Evolutionary conservation across 2,888 invertebrate genomes (phyloP), one percentile per base, ranked within the genome.

Genomic region (Harpagoxenus sublaevis): DNA sequence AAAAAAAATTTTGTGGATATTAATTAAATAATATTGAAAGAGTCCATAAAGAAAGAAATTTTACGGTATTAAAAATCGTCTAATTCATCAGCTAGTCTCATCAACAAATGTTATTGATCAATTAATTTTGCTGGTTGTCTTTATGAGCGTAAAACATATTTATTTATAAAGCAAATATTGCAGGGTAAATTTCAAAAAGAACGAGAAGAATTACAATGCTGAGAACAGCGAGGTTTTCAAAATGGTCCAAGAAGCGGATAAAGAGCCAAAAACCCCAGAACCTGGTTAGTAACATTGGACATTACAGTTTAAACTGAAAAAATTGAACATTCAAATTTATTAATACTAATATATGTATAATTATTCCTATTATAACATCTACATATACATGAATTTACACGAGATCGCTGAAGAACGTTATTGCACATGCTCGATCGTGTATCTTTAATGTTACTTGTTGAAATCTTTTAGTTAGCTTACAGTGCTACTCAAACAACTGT

Each of bases 151-250:
- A 15, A 63, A 51, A 55, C n/a, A 42, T 1, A 39, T 53, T 65
- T n/a, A 23, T 28, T 68, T 18, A 55, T 60, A 8, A 65, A 15
- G 31, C 55, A 5, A 62, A 63, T n/a, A 35, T 94, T 95, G 60
- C 96, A 99, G 99, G 92, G 98, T 99, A 51, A 99, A 99, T 96
- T 99, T 99, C 96, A 99, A 98, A 97, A 98, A 98, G 95, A 98
- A 98, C 95, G 98, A 98, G 95, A 98, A 97, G 95, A 97, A 97
- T 89, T 98, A 98, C 96, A 97, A 98, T 94, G 96, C 97, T 83
- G 97, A 97, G 91, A 98, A 98, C 94, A 98, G 98, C 94, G 98
- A 98, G 92, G 98, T 98, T 55, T 97, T 98, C 95, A 98, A 98
- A 95, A 98, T 98, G 96, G 96, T 98, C 85, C 98, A 98, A 94